Conservation (phyloP, 2,888 invertebrate species). For the Synergus laeviventris region DNA sequence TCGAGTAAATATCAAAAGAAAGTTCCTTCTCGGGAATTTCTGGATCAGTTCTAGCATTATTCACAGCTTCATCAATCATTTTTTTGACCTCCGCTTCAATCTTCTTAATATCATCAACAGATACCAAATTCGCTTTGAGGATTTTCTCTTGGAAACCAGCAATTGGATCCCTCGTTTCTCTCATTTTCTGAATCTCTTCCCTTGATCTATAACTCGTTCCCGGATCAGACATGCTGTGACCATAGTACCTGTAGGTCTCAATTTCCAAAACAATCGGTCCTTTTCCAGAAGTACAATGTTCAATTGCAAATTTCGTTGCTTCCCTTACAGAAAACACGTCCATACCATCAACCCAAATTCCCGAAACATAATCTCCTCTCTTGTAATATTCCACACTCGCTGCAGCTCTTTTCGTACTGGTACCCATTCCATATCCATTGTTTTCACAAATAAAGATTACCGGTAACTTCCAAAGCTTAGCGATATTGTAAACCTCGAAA, state of each 20-base stretch:
- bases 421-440: conserved; percentile 99
- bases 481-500: conserved; percentile 95
- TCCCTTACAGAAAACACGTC: conserved; percentile 94
- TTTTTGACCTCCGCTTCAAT: conserved; percentile 91
- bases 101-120: conserved; percentile 93
- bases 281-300: conserved; percentile 89
- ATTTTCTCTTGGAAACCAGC: conserved; percentile 95
- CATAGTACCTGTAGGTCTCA: conserved; percentile 96
- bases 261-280: conserved; percentile 96
- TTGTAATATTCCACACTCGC: conserved; percentile 94
- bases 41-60: conserved; percentile 84
- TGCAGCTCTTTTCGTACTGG: conserved; percentile 90
- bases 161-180: conserved; percentile 97
- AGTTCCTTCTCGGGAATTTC: conserved; percentile 88
- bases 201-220: conserved; percentile 97
- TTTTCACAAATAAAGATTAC: conserved; percentile 98
- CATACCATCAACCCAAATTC: conserved; percentile 99
- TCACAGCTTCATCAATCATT: conserved; percentile 90
- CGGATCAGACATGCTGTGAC: conserved; percentile 99
- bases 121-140: conserved; percentile 84
- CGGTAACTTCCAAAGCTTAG: conserved; percentile 95
- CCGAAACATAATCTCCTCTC: conserved; percentile 96
- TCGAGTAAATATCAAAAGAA: conserved; percentile 86
- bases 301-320: conserved; percentile 88
- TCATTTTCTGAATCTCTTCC: conserved; percentile 97